These are phyloP conservation scores for Lepus timidus DNA, from an alignment of 2,113 vertebrate genomes.

Conservation along the genomic window DNA sequence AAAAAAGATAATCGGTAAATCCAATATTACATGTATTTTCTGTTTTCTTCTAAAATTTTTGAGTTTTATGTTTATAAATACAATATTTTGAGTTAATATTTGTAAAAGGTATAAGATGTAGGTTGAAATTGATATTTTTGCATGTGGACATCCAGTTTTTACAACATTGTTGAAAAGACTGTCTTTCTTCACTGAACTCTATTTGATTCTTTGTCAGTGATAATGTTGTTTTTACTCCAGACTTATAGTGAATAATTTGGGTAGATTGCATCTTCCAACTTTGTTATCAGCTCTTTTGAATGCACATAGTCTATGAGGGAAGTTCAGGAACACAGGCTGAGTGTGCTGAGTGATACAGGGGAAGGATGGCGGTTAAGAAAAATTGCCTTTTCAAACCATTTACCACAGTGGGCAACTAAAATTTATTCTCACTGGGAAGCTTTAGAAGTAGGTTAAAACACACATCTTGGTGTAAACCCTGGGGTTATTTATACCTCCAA, in stretches of 20 bases:
- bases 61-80: too few species aligned
- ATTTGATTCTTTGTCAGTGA: neutral
- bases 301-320: neutral
- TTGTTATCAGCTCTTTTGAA: neutral
- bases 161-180: neutral
- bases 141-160: neutral
- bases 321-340: neutral
- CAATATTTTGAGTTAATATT: too few species aligned
- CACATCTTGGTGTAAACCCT: neutral
- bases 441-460: conserved; percentile 25
- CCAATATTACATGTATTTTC: neutral
- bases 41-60: neutral
- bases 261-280: neutral
- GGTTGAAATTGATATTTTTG: too few species aligned
- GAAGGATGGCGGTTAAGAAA: conserved; percentile 12
- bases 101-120: too few species aligned
- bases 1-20: neutral
- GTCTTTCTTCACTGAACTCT: neutral
- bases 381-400: neutral
- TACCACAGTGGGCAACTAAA: neutral
- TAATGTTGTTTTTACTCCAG: neutral
- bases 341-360: neutral
- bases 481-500: conserved; percentile 11
- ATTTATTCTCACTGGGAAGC: neutral
- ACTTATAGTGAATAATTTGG: neutral